These are phyloP conservation scores for Tamias sibiricus DNA, from an alignment of 2,113 vertebrate species.

Conservation along the genomic window DNA sequence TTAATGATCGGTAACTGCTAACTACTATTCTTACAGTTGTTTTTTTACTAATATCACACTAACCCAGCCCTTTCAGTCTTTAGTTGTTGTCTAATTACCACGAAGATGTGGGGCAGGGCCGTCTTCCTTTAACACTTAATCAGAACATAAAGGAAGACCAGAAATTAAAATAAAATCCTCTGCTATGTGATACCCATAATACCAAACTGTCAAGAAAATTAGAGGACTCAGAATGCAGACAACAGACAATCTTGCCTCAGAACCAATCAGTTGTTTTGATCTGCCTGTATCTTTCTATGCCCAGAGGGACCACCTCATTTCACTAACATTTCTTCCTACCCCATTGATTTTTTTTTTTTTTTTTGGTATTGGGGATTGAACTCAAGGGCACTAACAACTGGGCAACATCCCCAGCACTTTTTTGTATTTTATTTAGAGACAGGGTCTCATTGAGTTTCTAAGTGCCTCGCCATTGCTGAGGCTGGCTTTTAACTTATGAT, in stretches of 20 bases:
- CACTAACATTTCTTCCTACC: neutral
- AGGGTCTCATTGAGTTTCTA: no score
- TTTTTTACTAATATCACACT: neutral
- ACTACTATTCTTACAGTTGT: neutral
- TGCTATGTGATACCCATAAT: neutral
- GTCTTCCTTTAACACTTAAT: neutral
- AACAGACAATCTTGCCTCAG: neutral
- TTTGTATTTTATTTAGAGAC: no score
- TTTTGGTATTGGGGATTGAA: no score
- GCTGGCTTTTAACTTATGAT: no score
- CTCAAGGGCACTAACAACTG: no score
- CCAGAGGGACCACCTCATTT: neutral
- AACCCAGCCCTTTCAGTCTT: neutral
- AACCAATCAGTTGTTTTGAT: neutral
- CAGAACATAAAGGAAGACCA: neutral
- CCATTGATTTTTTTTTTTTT: no score
- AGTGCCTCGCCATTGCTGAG: no score
- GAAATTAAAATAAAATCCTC: neutral
- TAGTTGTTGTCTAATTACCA: neutral
- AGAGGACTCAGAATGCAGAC: neutral
- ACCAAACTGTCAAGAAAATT: neutral
- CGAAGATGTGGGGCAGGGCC: neutral
- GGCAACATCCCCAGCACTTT: no score
- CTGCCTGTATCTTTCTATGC: neutral
- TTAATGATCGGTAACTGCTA: neutral